These are phyloP conservation scores for Proterorhinus semilunaris DNA, from an alignment of 2,113 vertebrate genomes.

Conservation along the genomic window DNA sequence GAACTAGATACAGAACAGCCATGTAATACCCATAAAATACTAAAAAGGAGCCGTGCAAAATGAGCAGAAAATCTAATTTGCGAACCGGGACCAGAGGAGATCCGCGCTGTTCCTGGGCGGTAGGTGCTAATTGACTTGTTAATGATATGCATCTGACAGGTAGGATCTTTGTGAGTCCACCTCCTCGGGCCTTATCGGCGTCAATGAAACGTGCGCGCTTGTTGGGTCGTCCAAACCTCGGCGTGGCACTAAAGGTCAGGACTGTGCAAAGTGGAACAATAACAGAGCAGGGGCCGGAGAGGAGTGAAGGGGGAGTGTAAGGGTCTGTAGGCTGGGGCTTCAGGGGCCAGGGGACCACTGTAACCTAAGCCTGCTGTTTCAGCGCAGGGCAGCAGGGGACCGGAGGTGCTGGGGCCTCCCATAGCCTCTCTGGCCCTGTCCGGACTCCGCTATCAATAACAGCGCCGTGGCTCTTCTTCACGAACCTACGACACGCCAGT, in stretches of 20 bases:
- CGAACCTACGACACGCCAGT: constrained; percentile 10
- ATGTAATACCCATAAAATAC: constrained; percentile 60
- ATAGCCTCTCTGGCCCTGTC: constrained; percentile 56
- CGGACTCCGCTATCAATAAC: constrained; percentile 75
- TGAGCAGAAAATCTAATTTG: constrained; percentile 72
- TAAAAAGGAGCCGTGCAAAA: constrained; percentile 55
- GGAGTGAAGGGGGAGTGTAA: constrained; percentile 40
- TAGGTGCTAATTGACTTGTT: constrained; percentile 79
- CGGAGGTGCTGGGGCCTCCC: constrained; percentile 67
- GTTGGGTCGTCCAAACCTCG: constrained; percentile 66
- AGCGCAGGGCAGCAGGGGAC: constrained; percentile 81
- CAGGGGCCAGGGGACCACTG: constrained; percentile 60
- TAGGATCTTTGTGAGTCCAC: constrained; percentile 68
- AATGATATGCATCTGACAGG: constrained; percentile 79
- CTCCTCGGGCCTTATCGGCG: constrained; percentile 77
- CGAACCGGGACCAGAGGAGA: constrained; percentile 45
- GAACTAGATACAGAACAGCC: constrained; percentile 32
- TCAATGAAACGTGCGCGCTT: constrained; percentile 82
- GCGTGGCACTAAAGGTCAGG: constrained; percentile 79
- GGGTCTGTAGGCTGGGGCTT: constrained; percentile 32
- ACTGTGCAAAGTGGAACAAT: constrained; percentile 88
- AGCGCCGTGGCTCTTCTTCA: constrained; percentile 44
- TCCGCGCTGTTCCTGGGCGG: constrained; percentile 37
- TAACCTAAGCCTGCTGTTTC: constrained; percentile 87
- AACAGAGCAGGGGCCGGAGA: constrained; percentile 75